Evolutionary conservation across 2,888 invertebrate species (phyloP).

Genomic region (Rhagonycha lutea): DNA sequence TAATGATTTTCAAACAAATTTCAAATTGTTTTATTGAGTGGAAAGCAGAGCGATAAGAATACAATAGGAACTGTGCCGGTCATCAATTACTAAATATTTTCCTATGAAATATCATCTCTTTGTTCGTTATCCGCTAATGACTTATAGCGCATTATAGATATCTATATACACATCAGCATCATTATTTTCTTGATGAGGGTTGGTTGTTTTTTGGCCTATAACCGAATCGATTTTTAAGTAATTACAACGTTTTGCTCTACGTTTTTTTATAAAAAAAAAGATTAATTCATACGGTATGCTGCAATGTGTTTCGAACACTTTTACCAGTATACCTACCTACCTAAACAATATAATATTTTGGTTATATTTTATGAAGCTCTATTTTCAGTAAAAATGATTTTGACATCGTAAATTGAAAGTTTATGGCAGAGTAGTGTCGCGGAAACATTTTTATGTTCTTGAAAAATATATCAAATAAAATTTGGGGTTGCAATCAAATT

Average conservation of each 20-base stretch:
- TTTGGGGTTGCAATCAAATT: background rate
- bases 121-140: slow-evolving; percentile 25
- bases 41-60: slow-evolving; percentile 51
- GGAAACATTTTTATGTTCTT: background rate
- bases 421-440: background rate
- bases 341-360: background rate
- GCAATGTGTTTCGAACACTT: background rate
- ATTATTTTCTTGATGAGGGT: slow-evolving; percentile 3
- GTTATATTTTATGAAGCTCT: background rate
- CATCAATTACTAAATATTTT: slow-evolving; percentile 28
- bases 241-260: background rate
- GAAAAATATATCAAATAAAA: background rate
- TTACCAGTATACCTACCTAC: background rate
- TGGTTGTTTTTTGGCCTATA: background rate
- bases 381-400: background rate
- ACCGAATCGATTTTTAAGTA: background rate
- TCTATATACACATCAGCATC: slow-evolving; percentile 1
- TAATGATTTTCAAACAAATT: slow-evolving; percentile 41
- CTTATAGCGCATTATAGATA: slow-evolving; percentile 6
- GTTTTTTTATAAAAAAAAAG: background rate
- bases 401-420: background rate
- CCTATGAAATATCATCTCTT: slow-evolving; percentile 18
- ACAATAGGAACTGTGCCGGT: slow-evolving; percentile 25
- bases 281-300: background rate
- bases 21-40: slow-evolving; percentile 55